Evolutionary conservation across 2,888 invertebrate species (phyloP).

Genomic region (Nemoura dubitans): DNA sequence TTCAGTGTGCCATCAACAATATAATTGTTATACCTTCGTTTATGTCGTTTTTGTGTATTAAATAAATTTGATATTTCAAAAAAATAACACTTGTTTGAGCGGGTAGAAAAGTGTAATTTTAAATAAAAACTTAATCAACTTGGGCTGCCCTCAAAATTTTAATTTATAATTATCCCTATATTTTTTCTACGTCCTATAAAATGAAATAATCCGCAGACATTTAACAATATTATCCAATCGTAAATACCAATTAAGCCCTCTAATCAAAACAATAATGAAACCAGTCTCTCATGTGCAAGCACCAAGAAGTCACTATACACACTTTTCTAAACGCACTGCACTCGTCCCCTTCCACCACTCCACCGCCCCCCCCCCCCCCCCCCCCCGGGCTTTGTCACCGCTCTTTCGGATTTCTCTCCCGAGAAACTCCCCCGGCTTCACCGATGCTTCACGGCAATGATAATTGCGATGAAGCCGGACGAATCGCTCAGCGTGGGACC

Average conservation of each 20-base stretch:
- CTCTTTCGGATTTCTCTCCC: neutral
- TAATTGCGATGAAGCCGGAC: neutral
- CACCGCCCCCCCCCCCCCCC: neutral
- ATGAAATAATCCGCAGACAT: neutral
- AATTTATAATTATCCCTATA: too few relatives aligned
- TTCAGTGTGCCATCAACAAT: too few relatives aligned
- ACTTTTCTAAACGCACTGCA: neutral
- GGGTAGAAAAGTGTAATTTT: too few relatives aligned
- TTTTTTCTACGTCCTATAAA: too few relatives aligned
- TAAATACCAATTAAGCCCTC: neutral
- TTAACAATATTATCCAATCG: neutral
- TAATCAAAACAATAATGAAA: constrained; percentile 2
- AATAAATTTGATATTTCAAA: too few relatives aligned
- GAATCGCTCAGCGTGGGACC: neutral
- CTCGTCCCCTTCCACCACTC: neutral
- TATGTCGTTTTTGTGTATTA: too few relatives aligned
- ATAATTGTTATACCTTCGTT: too few relatives aligned
- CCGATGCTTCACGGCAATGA: neutral
- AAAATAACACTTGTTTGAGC: too few relatives aligned
- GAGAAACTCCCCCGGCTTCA: neutral
- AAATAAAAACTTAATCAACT: too few relatives aligned
- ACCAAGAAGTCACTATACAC: neutral
- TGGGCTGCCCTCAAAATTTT: too few relatives aligned
- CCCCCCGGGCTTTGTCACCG: neutral
- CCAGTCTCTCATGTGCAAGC: neutral